These are phyloP conservation scores for Cyanocitta stelleri DNA, from an alignment of 2,113 vertebrate species.

Conservation along the genomic window DNA sequence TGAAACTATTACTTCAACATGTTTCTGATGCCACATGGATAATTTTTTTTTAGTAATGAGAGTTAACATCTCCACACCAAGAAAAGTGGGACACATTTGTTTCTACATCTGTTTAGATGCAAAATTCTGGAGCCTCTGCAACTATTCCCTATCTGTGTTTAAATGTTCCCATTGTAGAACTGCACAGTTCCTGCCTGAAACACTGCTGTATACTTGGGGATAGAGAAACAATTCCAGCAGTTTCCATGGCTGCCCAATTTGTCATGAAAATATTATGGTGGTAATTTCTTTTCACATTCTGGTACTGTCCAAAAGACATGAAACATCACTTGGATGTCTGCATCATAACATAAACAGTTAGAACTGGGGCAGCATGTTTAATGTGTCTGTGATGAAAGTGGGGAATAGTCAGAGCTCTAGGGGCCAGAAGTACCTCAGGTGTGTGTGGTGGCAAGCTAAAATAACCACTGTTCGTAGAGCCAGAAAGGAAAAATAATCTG, in stretches of 20 bases:
- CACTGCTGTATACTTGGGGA: not conserved
- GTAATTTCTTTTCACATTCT: not conserved
- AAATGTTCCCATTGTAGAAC: not conserved
- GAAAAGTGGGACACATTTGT: not conserved
- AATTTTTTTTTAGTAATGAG: not conserved
- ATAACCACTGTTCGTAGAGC: not conserved
- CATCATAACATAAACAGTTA: not conserved
- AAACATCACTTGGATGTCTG: not conserved
- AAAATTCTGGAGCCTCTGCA: not conserved
- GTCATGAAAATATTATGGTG: not conserved
- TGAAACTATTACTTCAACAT: not conserved
- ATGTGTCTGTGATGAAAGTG: not conserved
- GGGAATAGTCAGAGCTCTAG: not conserved
- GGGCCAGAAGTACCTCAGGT: not conserved
- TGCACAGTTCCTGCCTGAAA: not conserved
- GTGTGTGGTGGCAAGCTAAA: not conserved
- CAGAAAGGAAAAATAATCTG: not conserved
- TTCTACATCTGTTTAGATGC: not conserved
- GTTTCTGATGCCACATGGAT: not conserved
- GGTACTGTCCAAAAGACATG: not conserved
- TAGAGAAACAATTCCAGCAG: not conserved
- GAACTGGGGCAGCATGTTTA: not conserved
- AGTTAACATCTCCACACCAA: not conserved
- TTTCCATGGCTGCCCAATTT: not conserved
- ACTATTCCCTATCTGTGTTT: not conserved